Conservation (phyloP, 2,888 invertebrate species). For the Neocrepidodera transversa region DNA sequence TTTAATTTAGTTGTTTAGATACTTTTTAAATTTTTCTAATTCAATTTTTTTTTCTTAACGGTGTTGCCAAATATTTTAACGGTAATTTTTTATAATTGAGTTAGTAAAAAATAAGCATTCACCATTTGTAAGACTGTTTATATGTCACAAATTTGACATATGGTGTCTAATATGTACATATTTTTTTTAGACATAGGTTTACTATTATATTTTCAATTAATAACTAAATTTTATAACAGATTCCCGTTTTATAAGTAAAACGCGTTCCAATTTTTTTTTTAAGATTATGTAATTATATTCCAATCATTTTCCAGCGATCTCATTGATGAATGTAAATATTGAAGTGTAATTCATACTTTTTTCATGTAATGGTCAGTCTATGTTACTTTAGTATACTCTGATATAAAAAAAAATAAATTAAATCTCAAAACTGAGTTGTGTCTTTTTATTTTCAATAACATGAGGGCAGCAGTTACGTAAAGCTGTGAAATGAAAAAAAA, state of each 20-base stretch:
- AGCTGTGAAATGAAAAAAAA: too few species aligned
- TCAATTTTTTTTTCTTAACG: slow-evolving; percentile 3
- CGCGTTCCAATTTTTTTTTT: slow-evolving; percentile 37
- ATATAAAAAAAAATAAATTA: slow-evolving; percentile 57
- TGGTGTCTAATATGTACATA: slow-evolving; percentile 36
- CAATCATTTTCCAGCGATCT: slow-evolving; percentile 55
- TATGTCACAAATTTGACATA: slow-evolving; percentile 30
- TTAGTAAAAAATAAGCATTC: slow-evolving; percentile 9
- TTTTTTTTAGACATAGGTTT: slow-evolving; percentile 30
- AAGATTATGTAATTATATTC: slow-evolving; percentile 54
- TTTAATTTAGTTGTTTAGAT: slow-evolving; percentile 31
- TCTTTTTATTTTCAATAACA: slow-evolving; percentile 25
- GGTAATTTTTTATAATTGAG: not conserved
- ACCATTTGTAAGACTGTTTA: slow-evolving; percentile 17
- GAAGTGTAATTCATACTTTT: slow-evolving; percentile 48
- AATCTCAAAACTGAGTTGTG: slow-evolving; percentile 46
- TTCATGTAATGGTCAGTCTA: slow-evolving; percentile 59
- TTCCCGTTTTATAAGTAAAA: slow-evolving; percentile 17
- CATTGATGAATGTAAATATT: slow-evolving; percentile 53
- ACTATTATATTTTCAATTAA: slow-evolving; percentile 30
- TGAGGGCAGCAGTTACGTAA: too few species aligned
- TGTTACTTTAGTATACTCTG: slow-evolving; percentile 58
- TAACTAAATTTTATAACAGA: slow-evolving; percentile 34
- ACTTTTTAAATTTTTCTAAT: slow-evolving; percentile 30
- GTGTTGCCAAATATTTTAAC: not conserved